These are phyloP conservation scores for Melanostoma scalare DNA, from an alignment of 2,888 invertebrate species.

Conservation along the genomic window DNA sequence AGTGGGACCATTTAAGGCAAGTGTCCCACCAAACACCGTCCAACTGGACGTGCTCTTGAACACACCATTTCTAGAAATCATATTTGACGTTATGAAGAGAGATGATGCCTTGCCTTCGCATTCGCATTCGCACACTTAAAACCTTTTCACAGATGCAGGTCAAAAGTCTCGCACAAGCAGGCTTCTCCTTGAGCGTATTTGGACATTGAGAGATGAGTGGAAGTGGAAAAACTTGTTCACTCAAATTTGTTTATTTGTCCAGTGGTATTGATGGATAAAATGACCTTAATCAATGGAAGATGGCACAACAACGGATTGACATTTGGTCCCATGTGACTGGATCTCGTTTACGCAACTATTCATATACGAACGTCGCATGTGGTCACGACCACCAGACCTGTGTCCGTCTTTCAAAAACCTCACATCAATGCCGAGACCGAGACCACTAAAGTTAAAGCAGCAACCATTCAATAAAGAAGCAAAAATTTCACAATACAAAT, in stretches of 20 bases:
- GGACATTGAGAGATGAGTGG: neutral
- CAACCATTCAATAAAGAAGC: conserved; percentile 52
- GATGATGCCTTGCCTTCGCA: conserved; percentile 6
- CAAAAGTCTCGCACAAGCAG: conserved; percentile 8
- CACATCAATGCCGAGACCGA: conserved; percentile 28
- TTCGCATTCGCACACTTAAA: conserved; percentile 10
- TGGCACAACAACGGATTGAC: conserved; percentile 74
- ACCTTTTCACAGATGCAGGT: conserved; percentile 32
- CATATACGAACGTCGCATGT: conserved; percentile 55
- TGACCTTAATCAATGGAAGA: conserved; percentile 80
- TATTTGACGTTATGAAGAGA: conserved; percentile 40
- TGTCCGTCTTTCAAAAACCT: conserved; percentile 60
- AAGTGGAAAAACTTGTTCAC: conserved; percentile 59
- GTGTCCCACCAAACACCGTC: conserved; percentile 16
- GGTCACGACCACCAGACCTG: conserved; percentile 33
- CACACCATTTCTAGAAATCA: conserved; percentile 52
- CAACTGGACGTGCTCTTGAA: conserved; percentile 46
- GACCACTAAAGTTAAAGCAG: conserved; percentile 1
- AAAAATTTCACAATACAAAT: conserved; percentile 46
- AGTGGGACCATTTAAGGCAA: conserved; percentile 67
- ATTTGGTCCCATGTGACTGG: conserved; percentile 77
- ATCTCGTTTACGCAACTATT: conserved; percentile 66
- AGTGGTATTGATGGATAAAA: conserved; percentile 77
- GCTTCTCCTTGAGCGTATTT: conserved; percentile 38
- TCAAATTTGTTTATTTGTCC: conserved; percentile 74